Evolutionary conservation across 2,113 vertebrate genomes (phyloP).

Genomic region (Opisthocomus hoazin): DNA sequence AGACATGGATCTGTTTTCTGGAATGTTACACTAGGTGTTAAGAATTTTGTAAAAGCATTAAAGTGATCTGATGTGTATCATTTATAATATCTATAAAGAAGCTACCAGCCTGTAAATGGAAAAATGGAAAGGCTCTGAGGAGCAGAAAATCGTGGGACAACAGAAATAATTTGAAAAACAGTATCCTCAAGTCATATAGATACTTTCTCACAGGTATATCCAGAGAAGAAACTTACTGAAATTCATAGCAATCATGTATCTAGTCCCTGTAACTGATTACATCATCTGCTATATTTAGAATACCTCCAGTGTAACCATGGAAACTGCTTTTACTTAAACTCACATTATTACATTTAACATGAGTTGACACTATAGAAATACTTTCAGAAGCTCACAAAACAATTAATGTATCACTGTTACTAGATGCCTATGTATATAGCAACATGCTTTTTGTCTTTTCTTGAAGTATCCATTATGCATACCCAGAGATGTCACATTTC

Average conservation of each 20-base stretch:
- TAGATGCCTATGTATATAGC: background rate
- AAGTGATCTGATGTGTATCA: background rate
- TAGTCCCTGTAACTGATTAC: conserved; percentile 64
- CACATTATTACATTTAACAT: conserved; percentile 60
- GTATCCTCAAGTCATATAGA: conserved; percentile 44
- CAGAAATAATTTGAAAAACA: conserved; percentile 64
- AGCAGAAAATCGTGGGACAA: conserved; percentile 50
- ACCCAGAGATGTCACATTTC: background rate
- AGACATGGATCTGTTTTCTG: background rate
- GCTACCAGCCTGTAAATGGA: conserved; percentile 21
- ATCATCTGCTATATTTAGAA: conserved; percentile 77
- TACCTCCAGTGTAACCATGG: conserved; percentile 72
- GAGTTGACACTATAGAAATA: conserved; percentile 54
- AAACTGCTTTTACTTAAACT: conserved; percentile 74
- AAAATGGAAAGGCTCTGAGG: conserved; percentile 44
- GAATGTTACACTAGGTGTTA: background rate
- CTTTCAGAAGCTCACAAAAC: conserved; percentile 58
- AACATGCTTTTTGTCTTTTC: background rate
- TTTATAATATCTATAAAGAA: conserved; percentile 52
- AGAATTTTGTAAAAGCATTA: conserved; percentile 17
- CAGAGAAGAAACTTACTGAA: conserved; percentile 60
- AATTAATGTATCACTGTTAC: conserved; percentile 34
- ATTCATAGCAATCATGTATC: conserved; percentile 33
- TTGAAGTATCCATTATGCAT: background rate
- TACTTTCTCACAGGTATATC: conserved; percentile 36